Evolutionary conservation across 2,113 vertebrate genomes (phyloP).

Genomic region (Scalopus aquaticus): DNA sequence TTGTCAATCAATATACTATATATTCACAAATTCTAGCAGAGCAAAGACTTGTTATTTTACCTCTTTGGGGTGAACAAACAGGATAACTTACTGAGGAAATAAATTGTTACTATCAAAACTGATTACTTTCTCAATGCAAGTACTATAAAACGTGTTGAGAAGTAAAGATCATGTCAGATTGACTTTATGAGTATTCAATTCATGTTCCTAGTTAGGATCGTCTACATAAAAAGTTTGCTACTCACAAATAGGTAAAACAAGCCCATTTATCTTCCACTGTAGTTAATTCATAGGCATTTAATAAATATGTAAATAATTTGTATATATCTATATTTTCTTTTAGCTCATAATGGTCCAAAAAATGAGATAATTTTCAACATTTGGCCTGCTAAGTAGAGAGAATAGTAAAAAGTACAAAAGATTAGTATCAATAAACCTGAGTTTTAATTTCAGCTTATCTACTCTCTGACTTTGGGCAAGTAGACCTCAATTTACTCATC

Average conservation of each 20-base stretch:
- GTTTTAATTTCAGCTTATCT: not conserved
- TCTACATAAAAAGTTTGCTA: not conserved
- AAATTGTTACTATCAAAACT: not conserved
- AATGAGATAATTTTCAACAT: not conserved
- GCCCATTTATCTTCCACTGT: not conserved
- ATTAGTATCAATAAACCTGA: not conserved
- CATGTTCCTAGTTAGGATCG: not conserved
- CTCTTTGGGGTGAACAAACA: not conserved
- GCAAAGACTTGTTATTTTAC: conserved; percentile 4
- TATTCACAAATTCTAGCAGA: not conserved
- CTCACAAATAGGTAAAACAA: not conserved
- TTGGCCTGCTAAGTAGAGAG: not conserved
- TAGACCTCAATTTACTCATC: not conserved
- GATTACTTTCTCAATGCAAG: not conserved
- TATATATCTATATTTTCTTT: not conserved
- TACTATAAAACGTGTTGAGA: not conserved
- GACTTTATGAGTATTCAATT: not conserved
- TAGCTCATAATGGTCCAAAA: not conserved
- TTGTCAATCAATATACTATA: not conserved
- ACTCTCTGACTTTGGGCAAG: not conserved
- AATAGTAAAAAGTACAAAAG: not conserved
- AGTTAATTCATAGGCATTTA: not conserved
- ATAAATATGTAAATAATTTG: conserved; percentile 23
- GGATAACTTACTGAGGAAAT: not conserved
- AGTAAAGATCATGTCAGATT: not conserved